Percentiles rank a stretch among this genome's conserved stretches.
Evolutionary conservation across 2,113 vertebrate species (phyloP).

Genomic region (Puntigrus tetrazona): DNA sequence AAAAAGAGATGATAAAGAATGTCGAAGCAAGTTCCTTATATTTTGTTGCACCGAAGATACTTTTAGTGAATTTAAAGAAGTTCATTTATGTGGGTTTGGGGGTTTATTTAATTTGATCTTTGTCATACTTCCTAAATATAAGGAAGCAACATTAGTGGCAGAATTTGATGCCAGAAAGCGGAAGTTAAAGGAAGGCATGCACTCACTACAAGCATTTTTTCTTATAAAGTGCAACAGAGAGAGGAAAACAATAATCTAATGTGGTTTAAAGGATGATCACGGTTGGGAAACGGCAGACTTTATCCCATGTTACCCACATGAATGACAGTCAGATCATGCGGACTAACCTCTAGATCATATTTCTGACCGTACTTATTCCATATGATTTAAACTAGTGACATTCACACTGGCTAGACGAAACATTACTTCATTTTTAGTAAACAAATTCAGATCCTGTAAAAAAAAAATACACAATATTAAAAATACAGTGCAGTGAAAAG

Average conservation of each 20-base stretch:
- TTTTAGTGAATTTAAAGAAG: background rate
- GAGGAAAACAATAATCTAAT: background rate
- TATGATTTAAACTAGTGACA: background rate
- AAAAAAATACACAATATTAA: too few relatives aligned
- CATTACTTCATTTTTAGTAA: background rate
- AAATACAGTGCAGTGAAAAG: too few relatives aligned
- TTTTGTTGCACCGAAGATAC: too few relatives aligned
- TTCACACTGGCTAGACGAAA: background rate
- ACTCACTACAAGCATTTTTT: background rate
- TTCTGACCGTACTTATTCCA: background rate
- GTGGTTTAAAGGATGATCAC: background rate
- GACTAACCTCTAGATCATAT: background rate
- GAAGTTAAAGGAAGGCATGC: background rate
- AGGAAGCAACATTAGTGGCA: background rate
- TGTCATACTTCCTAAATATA: background rate
- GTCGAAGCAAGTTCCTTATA: too few relatives aligned
- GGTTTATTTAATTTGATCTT: background rate
- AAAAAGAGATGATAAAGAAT: too few relatives aligned
- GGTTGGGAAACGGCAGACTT: background rate
- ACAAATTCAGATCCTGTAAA: background rate
- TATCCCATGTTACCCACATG: background rate
- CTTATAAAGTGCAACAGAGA: background rate
- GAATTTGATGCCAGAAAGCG: background rate
- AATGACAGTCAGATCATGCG: background rate
- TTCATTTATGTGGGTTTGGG: background rate